Evolutionary conservation across 2,797 vertebrate genomes (phyloP).

Genomic region (Pangasius sanitwongsei): DNA sequence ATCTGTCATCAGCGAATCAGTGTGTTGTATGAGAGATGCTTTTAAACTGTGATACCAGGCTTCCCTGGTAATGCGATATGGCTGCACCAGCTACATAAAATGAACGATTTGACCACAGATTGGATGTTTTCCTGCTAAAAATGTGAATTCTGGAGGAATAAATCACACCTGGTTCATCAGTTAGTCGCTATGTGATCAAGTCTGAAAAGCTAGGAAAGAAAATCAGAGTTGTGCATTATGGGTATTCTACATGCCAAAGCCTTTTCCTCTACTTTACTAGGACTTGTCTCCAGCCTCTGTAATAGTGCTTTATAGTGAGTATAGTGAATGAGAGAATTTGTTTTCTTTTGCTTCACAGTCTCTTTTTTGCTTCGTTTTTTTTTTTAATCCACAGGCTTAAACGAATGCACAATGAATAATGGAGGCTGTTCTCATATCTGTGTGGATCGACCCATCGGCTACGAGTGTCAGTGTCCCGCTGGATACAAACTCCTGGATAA

Average conservation of each 20-base stretch:
- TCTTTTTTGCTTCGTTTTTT: conserved; percentile 18
- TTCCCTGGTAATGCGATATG: background rate
- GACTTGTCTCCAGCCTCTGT: background rate
- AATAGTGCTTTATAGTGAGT: background rate
- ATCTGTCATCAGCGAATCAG: background rate
- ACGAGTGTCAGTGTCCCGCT: conserved; percentile 90
- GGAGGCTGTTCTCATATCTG: conserved; percentile 97
- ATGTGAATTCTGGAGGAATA: background rate
- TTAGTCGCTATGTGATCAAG: background rate
- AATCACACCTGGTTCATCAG: background rate
- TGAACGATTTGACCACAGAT: background rate
- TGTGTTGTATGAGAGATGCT: background rate
- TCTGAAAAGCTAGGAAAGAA: background rate
- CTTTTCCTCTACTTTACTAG: background rate
- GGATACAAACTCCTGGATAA: conserved; percentile 95
- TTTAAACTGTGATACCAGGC: background rate
- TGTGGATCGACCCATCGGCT: conserved; percentile 90
- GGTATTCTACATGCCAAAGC: background rate
- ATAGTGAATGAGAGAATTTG: background rate
- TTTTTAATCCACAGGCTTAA: conserved; percentile 80
- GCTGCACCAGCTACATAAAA: background rate
- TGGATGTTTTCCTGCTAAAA: background rate
- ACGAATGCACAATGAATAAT: conserved; percentile 92
- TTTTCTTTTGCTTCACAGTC: background rate
- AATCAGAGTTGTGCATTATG: background rate